phyloP scores from a whole-genome alignment of 1,140 invertebrate species.

The Diuraphis noxia region DNA sequence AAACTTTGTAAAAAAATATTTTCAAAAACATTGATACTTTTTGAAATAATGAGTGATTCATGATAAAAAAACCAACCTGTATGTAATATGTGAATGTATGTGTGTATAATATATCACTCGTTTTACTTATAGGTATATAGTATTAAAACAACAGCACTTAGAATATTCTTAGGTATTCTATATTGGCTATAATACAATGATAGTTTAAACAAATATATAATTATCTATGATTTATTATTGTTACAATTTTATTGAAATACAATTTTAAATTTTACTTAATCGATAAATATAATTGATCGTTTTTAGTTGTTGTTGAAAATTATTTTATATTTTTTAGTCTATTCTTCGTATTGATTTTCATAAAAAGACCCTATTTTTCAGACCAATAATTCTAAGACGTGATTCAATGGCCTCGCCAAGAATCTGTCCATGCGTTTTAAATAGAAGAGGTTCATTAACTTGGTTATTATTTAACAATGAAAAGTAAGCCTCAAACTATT shows the following conservation, averaged over 20 bases:
- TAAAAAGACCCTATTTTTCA: slow-evolving; percentile 45
- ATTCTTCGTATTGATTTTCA: neutral
- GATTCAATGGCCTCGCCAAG: slow-evolving; percentile 29
- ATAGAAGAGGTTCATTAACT: slow-evolving; percentile 48
- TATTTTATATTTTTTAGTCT: neutral
- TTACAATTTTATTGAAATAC: neutral
- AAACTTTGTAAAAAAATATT: too few relatives aligned
- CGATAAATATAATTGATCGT: neutral
- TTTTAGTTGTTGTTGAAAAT: neutral
- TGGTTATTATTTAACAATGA: slow-evolving; percentile 44
- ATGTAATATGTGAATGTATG: too few relatives aligned
- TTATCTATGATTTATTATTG: neutral
- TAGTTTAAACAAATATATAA: neutral
- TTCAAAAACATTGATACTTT: too few relatives aligned
- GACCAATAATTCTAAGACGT: slow-evolving; percentile 33
- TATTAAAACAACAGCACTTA: neutral
- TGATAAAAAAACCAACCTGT: too few relatives aligned
- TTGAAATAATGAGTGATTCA: too few relatives aligned
- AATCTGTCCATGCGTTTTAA: slow-evolving; percentile 39
- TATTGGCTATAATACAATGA: too few relatives aligned
- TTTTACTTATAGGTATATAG: too few relatives aligned
- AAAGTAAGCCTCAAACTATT: slow-evolving; percentile 45
- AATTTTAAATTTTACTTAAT: neutral
- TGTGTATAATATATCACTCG: too few relatives aligned
- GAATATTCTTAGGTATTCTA: neutral